These are phyloP conservation scores for Tonatia bakeri DNA, from an alignment of 2,113 vertebrate genomes.

Conservation along the genomic window DNA sequence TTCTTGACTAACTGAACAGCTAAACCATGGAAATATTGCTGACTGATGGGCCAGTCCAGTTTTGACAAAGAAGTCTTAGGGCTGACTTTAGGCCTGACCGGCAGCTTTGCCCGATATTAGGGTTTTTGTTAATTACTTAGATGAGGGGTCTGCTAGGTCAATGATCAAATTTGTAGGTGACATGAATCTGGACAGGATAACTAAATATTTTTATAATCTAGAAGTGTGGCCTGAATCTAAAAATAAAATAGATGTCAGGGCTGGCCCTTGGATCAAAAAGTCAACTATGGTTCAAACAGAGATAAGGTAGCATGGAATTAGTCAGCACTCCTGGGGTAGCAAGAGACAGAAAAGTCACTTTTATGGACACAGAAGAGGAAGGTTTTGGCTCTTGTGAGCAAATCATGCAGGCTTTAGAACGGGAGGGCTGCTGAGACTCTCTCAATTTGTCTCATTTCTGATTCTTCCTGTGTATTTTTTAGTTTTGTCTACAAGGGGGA, in stretches of 20 bases:
- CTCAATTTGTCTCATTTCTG: background rate
- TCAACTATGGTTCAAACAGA: background rate
- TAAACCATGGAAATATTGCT: background rate
- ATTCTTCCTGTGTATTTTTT: background rate
- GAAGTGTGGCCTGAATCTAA: background rate
- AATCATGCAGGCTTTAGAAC: background rate
- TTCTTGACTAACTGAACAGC: background rate
- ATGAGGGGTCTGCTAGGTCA: background rate
- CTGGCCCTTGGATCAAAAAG: background rate
- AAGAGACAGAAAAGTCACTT: background rate
- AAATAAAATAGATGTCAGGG: background rate
- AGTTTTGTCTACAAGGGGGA: background rate
- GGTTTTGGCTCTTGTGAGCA: background rate
- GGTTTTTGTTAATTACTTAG: background rate
- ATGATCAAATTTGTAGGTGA: background rate
- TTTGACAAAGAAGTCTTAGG: background rate
- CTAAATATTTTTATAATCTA: background rate
- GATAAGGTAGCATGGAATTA: background rate
- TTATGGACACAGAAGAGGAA: background rate
- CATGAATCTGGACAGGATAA: background rate
- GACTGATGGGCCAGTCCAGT: accelerated
- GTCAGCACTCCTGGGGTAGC: background rate
- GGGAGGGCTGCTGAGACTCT: background rate
- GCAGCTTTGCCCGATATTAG: background rate
- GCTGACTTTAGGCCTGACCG: background rate